Evolutionary conservation across 1,140 invertebrate genomes (phyloP), one percentile per base, ranked within the genome.

Genomic region (Pectinophora gossypiella): DNA sequence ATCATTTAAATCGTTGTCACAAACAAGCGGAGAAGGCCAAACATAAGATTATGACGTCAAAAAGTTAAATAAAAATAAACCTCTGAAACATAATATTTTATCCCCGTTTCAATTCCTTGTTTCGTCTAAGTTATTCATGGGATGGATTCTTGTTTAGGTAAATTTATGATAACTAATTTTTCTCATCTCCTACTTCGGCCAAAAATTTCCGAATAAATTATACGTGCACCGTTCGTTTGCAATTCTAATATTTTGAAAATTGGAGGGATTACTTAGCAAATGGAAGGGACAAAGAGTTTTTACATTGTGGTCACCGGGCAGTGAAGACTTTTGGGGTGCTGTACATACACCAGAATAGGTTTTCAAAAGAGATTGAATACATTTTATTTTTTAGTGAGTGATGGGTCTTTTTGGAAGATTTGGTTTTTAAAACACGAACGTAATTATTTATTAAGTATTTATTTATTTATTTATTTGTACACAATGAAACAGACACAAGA

Each of bases 91-190:
- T n/a, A n/a, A n/a, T n/a, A 36, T 49, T 36, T 51, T 54, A 54
- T 59, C 43, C 54, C 54, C 54, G 43, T 42, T 32, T 38, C 19
- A 48, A 59, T 59, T 59, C 46, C 42, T 20, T 48, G 35, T 49
- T 38, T 49, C 35, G 35, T 47, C 35, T 42, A 42, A 49, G 36
- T 49, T 58, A 62, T 61, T 56, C 54, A 61, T 56, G 54, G 23
- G 23, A 52, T 27, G 42, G 49, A 52, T 55, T 22, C 20, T 27
- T 55, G 48, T 59, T 59, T 55, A 55, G 44, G 57, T 48, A 55
- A 59, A 60, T 60, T 60, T 60, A 60, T 60, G 57, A 36, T 60
- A 60, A 60, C 49, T 48, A 54, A 59, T 60, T 60, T 60, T 54
- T 60, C 40, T 13, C 54, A 32, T 50, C 42, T 40, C 43, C 48